Conservation (phyloP, 1,140 invertebrate genomes). For the Aethina tumida region DNA sequence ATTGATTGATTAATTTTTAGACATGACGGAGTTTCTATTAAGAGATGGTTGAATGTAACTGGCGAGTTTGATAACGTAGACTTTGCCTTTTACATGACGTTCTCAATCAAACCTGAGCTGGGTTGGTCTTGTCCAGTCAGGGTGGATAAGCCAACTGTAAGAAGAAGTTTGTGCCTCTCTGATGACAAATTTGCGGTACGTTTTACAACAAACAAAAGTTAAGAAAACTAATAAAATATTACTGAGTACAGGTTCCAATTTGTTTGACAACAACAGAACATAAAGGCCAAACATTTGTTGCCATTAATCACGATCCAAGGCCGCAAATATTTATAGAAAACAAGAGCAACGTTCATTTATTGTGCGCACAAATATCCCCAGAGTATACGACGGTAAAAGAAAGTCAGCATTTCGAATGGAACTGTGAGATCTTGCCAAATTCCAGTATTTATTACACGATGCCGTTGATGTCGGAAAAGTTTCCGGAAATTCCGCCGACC, state of each 20-base stretch:
- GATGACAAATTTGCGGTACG: constrained; percentile 22
- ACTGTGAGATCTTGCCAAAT: constrained; percentile 23
- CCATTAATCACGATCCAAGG: constrained; percentile 45
- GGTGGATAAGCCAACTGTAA: constrained; percentile 39
- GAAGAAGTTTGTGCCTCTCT: constrained; percentile 37
- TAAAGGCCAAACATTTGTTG: constrained; percentile 46
- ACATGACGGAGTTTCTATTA: constrained; percentile 38
- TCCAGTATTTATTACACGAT: constrained; percentile 32
- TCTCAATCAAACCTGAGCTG: constrained; percentile 36
- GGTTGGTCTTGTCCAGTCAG: constrained; percentile 45
- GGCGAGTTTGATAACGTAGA: constrained; percentile 18
- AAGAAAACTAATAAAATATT: neutral
- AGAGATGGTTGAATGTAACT: constrained; percentile 36
- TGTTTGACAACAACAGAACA: constrained; percentile 44
- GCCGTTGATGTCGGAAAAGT: constrained; percentile 31
- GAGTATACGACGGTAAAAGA: constrained; percentile 22
- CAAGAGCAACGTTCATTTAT: constrained; percentile 24
- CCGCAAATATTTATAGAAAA: constrained; percentile 38
- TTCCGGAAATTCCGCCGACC: constrained; percentile 29
- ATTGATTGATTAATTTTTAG: constrained; percentile 25
- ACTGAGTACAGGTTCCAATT: constrained; percentile 35
- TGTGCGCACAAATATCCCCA: constrained; percentile 24
- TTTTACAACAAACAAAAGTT: constrained; percentile 1
- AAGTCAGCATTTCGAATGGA: constrained; percentile 32
- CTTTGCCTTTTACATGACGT: constrained; percentile 32